Evolutionary conservation across 2,888 invertebrate genomes (phyloP).

Genomic region (Drosophila anceps): DNA sequence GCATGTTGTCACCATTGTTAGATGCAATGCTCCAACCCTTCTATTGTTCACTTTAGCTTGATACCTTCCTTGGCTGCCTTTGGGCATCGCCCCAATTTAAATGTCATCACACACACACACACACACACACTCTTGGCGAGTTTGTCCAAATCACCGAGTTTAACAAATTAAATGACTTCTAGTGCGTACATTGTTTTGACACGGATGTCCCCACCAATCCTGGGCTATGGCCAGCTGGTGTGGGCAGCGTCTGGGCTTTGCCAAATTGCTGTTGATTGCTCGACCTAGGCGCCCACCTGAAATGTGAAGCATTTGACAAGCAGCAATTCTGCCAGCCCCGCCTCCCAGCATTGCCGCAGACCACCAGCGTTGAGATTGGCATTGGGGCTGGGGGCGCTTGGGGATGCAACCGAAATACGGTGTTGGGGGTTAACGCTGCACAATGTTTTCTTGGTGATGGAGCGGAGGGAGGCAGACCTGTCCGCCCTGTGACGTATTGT

Average conservation of each 20-base stretch:
- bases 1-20: conserved; percentile 67
- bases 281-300: conserved; percentile 54
- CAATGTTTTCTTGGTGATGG: conserved; percentile 31
- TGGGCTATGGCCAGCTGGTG: conserved; percentile 12
- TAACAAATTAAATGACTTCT: conserved; percentile 86
- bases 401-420: background rate
- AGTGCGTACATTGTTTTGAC: conserved; percentile 83
- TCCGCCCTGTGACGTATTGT: conserved; percentile 66
- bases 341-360: conserved; percentile 16
- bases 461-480: background rate
- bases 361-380: conserved; percentile 49
- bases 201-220: conserved; percentile 62
- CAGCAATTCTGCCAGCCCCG: conserved; percentile 17
- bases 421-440: conserved; percentile 3
- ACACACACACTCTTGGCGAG: conserved; percentile 36
- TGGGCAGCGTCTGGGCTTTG: conserved; percentile 60
- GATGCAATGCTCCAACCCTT: conserved; percentile 21
- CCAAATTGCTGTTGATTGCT: conserved; percentile 78
- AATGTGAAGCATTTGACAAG: conserved; percentile 58
- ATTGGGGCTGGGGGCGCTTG: conserved; percentile 17
- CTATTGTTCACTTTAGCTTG: conserved; percentile 18
- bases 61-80: conserved; percentile 11
- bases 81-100: conserved; percentile 10
- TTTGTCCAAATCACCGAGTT: conserved; percentile 82
- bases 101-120: conserved; percentile 10